These are phyloP conservation scores for Lampris megalopsis DNA, from an alignment of 2,113 vertebrate genomes.

Conservation along the genomic window DNA sequence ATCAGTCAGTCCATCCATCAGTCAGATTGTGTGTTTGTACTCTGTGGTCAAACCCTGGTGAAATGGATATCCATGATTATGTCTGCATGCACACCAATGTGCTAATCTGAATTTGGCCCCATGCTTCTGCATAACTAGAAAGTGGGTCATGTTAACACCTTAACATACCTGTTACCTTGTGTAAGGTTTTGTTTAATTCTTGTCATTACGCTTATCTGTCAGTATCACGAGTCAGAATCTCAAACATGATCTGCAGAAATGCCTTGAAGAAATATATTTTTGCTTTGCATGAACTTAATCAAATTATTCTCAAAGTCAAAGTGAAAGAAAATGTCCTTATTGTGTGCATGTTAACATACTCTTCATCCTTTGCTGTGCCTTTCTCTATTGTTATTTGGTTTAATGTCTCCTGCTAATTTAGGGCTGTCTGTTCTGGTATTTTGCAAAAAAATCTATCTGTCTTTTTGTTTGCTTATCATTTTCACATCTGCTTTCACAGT, in stretches of 20 bases:
- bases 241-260: not conserved
- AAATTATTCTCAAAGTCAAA: constrained; percentile 7
- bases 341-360: constrained; percentile 43
- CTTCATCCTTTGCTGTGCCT: constrained; percentile 22
- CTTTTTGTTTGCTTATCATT: constrained; percentile 6
- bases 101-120: not conserved
- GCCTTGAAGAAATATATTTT: too few species aligned
- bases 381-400: constrained; percentile 23
- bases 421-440: constrained; percentile 31
- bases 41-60: constrained; percentile 23
- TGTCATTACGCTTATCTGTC: too few species aligned
- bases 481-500: not conserved
- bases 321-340: not conserved
- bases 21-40: constrained; percentile 24
- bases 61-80: constrained; percentile 38
- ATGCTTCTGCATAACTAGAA: constrained; percentile 1
- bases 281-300: not conserved
- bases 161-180: too few species aligned
- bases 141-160: constrained; percentile 10
- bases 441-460: constrained; percentile 22
- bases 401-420: constrained; percentile 30
- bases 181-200: not conserved
- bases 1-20: constrained; percentile 26
- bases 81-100: constrained; percentile 42
- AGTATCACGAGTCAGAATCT: not conserved